Conservation (phyloP, 2,888 invertebrate genomes). For the Dolomedes plantarius region DNA sequence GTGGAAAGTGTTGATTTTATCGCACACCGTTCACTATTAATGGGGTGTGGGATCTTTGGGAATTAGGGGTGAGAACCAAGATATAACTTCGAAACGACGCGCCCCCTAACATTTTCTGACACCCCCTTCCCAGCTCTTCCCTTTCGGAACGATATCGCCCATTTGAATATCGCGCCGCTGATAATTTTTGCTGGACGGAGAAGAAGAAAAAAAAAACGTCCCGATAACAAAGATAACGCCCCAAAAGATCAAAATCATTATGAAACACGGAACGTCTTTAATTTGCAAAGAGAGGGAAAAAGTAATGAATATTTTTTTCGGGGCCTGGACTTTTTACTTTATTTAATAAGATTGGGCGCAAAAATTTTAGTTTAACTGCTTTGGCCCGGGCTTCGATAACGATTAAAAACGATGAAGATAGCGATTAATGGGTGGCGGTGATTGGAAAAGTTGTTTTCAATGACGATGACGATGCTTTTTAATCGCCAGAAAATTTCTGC, state of each 20-base stretch:
- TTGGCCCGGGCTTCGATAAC: slow-evolving; percentile 70
- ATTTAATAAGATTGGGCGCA: slow-evolving; percentile 69
- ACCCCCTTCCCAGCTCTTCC: slow-evolving; percentile 14
- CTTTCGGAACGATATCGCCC: slow-evolving; percentile 62
- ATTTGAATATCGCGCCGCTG: slow-evolving; percentile 61
- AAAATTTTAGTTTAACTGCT: slow-evolving; percentile 70
- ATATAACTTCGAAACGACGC: slow-evolving; percentile 62
- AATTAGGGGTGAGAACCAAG: slow-evolving; percentile 64
- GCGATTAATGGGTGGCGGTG: slow-evolving; percentile 65
- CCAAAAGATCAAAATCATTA: slow-evolving; percentile 61
- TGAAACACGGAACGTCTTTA: slow-evolving; percentile 56
- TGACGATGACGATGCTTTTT: slow-evolving; percentile 52
- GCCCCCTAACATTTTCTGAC: slow-evolving; percentile 57
- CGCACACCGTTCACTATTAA: slow-evolving; percentile 64
- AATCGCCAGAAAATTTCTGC: slow-evolving; percentile 39
- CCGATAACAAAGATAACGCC: slow-evolving; percentile 62
- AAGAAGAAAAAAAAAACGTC: slow-evolving; percentile 31
- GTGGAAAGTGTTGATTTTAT: slow-evolving; percentile 68
- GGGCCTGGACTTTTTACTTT: slow-evolving; percentile 47
- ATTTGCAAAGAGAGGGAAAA: slow-evolving; percentile 46
- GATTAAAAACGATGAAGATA: slow-evolving; percentile 70
- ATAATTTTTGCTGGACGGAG: slow-evolving; percentile 46
- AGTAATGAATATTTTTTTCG: slow-evolving; percentile 43
- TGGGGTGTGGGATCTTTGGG: slow-evolving; percentile 68
- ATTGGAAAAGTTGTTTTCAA: slow-evolving; percentile 69